Conservation (phyloP, 2,888 invertebrate species). For the Tiliacea aurago region DNA sequence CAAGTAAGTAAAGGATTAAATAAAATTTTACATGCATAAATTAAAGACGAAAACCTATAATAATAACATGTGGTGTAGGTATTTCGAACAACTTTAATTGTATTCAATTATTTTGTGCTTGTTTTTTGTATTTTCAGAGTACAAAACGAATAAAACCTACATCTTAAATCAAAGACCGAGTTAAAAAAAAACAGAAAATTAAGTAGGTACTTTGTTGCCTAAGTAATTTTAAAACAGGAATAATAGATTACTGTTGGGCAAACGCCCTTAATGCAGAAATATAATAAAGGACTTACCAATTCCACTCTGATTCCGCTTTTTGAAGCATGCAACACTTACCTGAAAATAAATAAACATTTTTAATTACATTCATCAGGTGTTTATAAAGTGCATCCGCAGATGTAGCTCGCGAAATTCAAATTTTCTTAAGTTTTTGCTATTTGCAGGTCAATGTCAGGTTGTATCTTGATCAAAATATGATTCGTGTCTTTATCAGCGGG, state of each 20-base stretch:
- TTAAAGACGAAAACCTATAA: neutral
- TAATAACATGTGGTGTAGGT: neutral
- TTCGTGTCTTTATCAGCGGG: too few species aligned
- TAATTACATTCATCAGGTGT: neutral
- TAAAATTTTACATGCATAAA: neutral
- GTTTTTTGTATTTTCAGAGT: too few species aligned
- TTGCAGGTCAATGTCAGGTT: too few species aligned
- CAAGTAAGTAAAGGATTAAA: neutral
- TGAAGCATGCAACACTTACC: constrained; percentile 34
- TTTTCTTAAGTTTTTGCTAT: too few species aligned
- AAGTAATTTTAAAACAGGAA: neutral
- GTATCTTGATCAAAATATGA: too few species aligned
- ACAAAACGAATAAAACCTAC: neutral
- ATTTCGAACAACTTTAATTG: neutral
- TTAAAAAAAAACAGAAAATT: neutral
- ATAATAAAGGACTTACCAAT: constrained; percentile 38
- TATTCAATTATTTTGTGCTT: neutral
- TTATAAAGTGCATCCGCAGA: too few species aligned
- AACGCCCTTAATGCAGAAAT: neutral
- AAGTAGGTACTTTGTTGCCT: neutral
- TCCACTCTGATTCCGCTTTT: neutral
- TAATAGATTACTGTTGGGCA: neutral
- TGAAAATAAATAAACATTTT: constrained; percentile 19
- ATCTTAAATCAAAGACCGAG: too few species aligned
- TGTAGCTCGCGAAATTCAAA: too few species aligned